These are phyloP conservation scores for Toxotes chatareus DNA, from an alignment of 2,113 vertebrate genomes.

Conservation along the genomic window DNA sequence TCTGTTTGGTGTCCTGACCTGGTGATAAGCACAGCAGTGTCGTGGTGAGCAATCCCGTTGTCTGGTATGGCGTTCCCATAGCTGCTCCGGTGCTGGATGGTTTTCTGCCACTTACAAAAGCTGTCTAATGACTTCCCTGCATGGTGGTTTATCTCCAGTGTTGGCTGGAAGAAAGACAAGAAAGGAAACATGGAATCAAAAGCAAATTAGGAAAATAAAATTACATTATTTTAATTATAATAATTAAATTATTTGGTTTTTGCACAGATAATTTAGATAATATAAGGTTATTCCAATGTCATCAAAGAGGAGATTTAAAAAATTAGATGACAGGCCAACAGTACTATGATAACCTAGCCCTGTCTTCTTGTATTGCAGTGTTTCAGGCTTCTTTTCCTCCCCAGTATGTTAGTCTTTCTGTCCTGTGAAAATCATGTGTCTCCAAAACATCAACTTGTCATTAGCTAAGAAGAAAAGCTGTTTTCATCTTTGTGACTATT, in stretches of 20 bases:
- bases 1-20: conserved; percentile 83
- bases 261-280: not conserved
- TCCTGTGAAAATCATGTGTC: conserved; percentile 24
- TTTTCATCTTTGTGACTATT: not conserved
- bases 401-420: conserved; percentile 29
- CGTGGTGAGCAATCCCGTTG: conserved; percentile 96
- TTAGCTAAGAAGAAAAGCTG: not conserved
- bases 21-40: conserved; percentile 97
- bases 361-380: conserved; percentile 37
- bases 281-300: not conserved
- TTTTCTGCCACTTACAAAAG: conserved; percentile 99
- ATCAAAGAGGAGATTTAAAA: conserved; percentile 13
- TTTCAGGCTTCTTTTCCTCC: conserved; percentile 40
- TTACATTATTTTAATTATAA: not conserved
- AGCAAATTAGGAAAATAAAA: not conserved
- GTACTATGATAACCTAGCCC: conserved; percentile 19
- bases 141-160: conserved; percentile 96
- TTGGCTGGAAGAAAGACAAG: conserved; percentile 86
- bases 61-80: conserved; percentile 96
- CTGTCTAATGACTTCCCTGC: conserved; percentile 98
- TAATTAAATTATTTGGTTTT: not conserved
- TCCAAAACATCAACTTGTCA: not conserved
- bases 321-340: conserved; percentile 3
- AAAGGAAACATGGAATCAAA: conserved; percentile 21
- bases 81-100: conserved; percentile 92